Evolutionary conservation across 2,113 vertebrate species (phyloP), one percentile per base, ranked within the genome.

Genomic region (Tamias sibiricus): DNA sequence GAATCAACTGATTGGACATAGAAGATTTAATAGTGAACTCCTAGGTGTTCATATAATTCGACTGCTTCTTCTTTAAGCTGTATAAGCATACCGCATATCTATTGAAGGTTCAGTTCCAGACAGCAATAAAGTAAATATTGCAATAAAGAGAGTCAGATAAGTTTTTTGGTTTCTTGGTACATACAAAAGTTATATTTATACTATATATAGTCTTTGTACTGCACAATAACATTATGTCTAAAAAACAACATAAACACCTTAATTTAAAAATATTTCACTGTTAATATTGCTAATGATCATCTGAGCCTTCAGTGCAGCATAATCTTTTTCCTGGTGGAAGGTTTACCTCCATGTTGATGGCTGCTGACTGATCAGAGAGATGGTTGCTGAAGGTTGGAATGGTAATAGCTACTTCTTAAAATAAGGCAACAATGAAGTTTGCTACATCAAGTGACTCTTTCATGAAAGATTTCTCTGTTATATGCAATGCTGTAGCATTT

Each of bases 41-140:
- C 10, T 71, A 2, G 72, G 20, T 90, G 7, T 95, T 49, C 84
- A 49, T 24, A 42, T 22, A 96, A 8, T 86, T 95, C 26, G 90
- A 22, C 7, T 42, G 19, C 10, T 91, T n/a, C 79, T 76, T 95
- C 52, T 91, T 80, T 37, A 93, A 87, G 94, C 19, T 87, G 9
- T 88, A 19, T 16, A 83, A 3, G 16, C n/a, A 62, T 81, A 62
- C 20, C 14, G 79, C 32, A 59, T 71, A 12, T 62, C n/a, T 35
- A 40, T 19, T 62, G 4, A 59, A 44, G 5, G 5, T 64, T 81
- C 44, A n/a, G 40, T 40, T 52, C 42, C 35, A 72, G 52, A 30
- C 40, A 7, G 16, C 22, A 59, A 93, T 37, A 37, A 68, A 84
- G 12, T 54, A 13, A 77, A 30, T 44, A 86, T 68, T 87, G 40